phyloP scores from a whole-genome alignment of 2,113 vertebrate genomes.

The Bos indicus region DNA sequence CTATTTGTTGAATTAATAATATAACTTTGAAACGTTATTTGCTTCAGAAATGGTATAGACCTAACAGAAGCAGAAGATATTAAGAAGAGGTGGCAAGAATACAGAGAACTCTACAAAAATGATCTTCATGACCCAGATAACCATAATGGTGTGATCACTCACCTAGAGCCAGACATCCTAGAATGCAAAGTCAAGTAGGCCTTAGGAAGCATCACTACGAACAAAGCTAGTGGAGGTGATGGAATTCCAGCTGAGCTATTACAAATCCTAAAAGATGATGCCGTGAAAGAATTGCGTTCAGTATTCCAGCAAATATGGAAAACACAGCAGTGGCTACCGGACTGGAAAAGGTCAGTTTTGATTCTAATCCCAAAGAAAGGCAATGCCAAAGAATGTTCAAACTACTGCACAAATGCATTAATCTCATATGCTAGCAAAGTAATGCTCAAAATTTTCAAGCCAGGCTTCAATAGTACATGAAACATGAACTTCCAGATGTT shows the following conservation, averaged over 20 bases:
- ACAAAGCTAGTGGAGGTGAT: background rate
- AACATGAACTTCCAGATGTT: background rate
- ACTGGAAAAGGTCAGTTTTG: background rate
- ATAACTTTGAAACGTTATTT: background rate
- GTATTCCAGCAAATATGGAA: background rate
- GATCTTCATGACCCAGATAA: background rate
- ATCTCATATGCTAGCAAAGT: background rate
- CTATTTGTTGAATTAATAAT: background rate
- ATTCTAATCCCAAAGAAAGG: background rate
- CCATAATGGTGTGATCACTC: background rate
- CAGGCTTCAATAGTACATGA: background rate
- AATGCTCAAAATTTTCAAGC: background rate
- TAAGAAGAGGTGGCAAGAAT: background rate
- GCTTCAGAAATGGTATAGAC: background rate
- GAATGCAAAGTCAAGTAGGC: background rate
- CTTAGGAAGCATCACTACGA: background rate
- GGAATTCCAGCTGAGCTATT: background rate
- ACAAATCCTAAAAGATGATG: background rate
- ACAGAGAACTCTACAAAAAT: background rate
- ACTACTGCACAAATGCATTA: background rate
- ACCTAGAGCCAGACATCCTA: background rate
- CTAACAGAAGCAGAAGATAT: background rate
- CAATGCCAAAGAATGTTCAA: background rate
- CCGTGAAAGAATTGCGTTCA: background rate
- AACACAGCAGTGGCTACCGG: background rate